phyloP scores from a whole-genome alignment of 1,140 invertebrate species.

The Lineus longissimus region DNA sequence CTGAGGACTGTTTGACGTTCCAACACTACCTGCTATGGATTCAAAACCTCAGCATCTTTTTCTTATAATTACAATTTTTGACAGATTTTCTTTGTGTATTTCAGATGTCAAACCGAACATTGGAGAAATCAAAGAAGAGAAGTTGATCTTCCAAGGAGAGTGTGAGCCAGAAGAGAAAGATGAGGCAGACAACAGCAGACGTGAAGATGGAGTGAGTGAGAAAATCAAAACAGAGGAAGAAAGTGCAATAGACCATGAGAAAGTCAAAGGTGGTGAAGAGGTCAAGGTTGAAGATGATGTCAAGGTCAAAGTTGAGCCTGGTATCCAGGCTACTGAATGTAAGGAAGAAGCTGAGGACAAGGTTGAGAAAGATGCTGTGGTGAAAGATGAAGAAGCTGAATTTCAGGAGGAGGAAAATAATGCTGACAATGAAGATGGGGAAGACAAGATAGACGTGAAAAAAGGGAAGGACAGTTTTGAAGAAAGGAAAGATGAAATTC shows the following conservation, averaged over 20 bases:
- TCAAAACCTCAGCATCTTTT: neutral
- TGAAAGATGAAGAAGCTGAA: neutral
- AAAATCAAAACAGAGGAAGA: conserved; percentile 14
- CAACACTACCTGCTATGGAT: neutral
- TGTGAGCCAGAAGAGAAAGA: neutral
- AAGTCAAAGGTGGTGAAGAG: conserved; percentile 16
- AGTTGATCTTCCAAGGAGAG: neutral
- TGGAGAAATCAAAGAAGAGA: neutral
- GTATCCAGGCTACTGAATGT: conserved; percentile 20
- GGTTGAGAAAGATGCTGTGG: conserved; percentile 18
- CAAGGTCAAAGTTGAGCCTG: neutral
- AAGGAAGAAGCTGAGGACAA: conserved; percentile 21
- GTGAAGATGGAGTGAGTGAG: conserved; percentile 11
- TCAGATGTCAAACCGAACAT: neutral
- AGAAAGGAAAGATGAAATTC: neutral
- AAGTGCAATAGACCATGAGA: no score
- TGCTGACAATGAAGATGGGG: neutral
- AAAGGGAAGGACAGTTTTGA: neutral
- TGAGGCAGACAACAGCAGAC: neutral
- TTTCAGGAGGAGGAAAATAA: neutral
- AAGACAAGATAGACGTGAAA: neutral
- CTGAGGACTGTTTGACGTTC: neutral
- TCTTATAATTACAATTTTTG: neutral
- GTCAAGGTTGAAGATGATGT: neutral
- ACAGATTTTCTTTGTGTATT: neutral